Base-by-base conservation (phyloP, 2,888 invertebrate species). In the Pandemis heparana region DNA sequence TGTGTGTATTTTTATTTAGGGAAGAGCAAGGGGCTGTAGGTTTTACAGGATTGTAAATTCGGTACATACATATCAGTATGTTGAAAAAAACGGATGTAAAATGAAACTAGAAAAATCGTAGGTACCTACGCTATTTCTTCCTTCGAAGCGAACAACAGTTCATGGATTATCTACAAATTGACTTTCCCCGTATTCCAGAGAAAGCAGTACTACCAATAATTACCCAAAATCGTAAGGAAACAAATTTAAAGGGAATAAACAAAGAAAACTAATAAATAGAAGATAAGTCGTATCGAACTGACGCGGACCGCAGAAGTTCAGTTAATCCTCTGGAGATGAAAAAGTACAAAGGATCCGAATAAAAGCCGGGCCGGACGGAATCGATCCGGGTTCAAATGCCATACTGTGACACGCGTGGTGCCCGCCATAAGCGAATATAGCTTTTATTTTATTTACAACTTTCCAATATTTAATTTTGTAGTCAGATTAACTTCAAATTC, bases 301-400 rank as follows among this genome's bases (percentile, higher is more conserved):
- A 60, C 70, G 75, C 60, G 61, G 71, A 68, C 75, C 71, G 66
- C 75, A 69, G 65, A 76, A 77, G 71, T 77, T 77, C 66, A 70
- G 70, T 71, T 77, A 77, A 77, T 77, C 77, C 76, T 74, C 77
- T 70, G 66, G 77, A 76, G 77, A 76, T 74, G 77, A 77, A 75
- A 75, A 77, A 77, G 74, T 75, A 76, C 76, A 74, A 76, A 71
- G 75, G 76, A 63, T 73, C 69, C 69, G 73, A 75, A 76, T 75
- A 75, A 76, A 76, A 75, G 75, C 75, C 60, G 68, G 62, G 53
- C 70, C 53, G 70, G 43, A 51, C 65, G 53, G 74, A 62, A 76
- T 76, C 76, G 76, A 76, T 76, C 69, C 68, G 51, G 70, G 74
- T 64, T 70, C 74, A 74, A 74, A 74, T 74, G 74, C 74, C 74